A percentile compares a stretch with the other conserved stretches of the same genome.
phyloP scores from a whole-genome alignment of 2,888 invertebrate species.

The Tetragonula carbonaria region DNA sequence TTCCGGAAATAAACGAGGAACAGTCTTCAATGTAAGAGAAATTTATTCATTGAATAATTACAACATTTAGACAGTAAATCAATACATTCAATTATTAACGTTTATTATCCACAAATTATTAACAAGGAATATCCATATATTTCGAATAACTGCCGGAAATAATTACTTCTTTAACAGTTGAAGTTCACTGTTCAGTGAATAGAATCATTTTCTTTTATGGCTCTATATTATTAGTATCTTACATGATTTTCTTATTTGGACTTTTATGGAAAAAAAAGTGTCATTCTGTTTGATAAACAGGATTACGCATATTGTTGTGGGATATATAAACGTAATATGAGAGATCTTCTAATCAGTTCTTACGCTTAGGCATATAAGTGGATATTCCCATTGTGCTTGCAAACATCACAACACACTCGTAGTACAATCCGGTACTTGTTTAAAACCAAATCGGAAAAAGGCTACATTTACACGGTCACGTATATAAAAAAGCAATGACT shows the following conservation, averaged over 20 bases:
- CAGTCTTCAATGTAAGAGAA: constrained; percentile 49
- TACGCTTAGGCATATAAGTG: constrained; percentile 70
- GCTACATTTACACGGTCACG: constrained; percentile 62
- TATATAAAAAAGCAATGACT: constrained; percentile 45
- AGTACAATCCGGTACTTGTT: constrained; percentile 72
- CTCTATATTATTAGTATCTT: constrained; percentile 47
- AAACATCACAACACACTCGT: constrained; percentile 72
- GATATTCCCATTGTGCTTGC: constrained; percentile 60
- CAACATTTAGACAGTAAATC: constrained; percentile 76
- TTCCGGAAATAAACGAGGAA: not conserved
- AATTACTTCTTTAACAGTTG: constrained; percentile 44
- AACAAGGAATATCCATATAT: constrained; percentile 69
- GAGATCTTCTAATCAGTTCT: constrained; percentile 69
- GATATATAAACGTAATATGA: constrained; percentile 67
- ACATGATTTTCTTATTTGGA: constrained; percentile 45
- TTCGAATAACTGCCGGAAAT: constrained; percentile 66
- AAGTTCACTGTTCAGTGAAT: constrained; percentile 52
- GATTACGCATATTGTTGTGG: constrained; percentile 52
- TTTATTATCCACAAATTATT: constrained; percentile 68
- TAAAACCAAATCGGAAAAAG: constrained; percentile 75
- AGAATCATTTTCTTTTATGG: constrained; percentile 38
- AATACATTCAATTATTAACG: constrained; percentile 63
- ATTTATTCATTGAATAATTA: constrained; percentile 71
- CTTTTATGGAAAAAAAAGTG: constrained; percentile 38
- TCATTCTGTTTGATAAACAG: constrained; percentile 46